Conservation (phyloP, 2,888 invertebrate species). For the Megamerina dolium region DNA sequence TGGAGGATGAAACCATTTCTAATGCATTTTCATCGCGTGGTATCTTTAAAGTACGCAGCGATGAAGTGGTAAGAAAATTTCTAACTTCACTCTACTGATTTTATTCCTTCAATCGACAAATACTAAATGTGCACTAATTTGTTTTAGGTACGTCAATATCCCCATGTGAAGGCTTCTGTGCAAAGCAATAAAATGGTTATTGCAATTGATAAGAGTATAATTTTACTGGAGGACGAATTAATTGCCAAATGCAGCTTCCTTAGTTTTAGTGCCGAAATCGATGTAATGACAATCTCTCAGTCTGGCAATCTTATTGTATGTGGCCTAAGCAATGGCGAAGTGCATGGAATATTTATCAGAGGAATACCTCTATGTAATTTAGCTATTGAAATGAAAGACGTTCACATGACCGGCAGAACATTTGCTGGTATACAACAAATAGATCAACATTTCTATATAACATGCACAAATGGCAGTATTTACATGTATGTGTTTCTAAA, state of each 20-base stretch:
- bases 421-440: conserved; percentile 38
- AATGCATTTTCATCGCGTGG: conserved; percentile 44
- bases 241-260: conserved; percentile 41
- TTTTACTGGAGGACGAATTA: conserved; percentile 44
- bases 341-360: conserved; percentile 44
- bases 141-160: conserved; percentile 35
- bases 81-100: background rate
- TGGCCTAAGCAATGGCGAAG: conserved; percentile 41
- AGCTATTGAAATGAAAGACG: conserved; percentile 37
- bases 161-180: conserved; percentile 36
- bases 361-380: conserved; percentile 42
- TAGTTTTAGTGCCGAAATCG: conserved; percentile 38
- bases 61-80: conserved; percentile 30
- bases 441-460: conserved; percentile 32
- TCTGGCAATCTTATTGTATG: conserved; percentile 46
- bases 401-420: conserved; percentile 27
- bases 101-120: no score
- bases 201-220: conserved; percentile 40
- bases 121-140: no score
- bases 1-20: conserved; percentile 46
- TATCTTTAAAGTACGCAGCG: conserved; percentile 42
- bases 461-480: conserved; percentile 41
- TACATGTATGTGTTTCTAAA: conserved; percentile 32
- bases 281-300: conserved; percentile 37
- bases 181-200: conserved; percentile 44